These are phyloP conservation scores for Nomada hirtipes DNA, from an alignment of 2,888 invertebrate genomes.

Conservation along the genomic window DNA sequence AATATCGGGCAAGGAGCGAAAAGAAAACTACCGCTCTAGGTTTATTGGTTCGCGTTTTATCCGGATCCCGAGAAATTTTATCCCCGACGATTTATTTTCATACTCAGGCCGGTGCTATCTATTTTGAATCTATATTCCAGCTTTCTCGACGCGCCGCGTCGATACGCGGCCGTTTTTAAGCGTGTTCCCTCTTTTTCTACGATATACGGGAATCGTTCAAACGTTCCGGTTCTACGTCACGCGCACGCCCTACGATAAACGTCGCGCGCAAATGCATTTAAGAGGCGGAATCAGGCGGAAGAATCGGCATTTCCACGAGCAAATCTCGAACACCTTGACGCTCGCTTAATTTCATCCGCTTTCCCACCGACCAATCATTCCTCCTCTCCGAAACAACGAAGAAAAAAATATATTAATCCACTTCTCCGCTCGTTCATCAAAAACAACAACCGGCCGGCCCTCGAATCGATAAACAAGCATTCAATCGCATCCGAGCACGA, in stretches of 20 bases:
- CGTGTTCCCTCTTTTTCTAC: not conserved
- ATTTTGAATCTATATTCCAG: conserved; percentile 23
- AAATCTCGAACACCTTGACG: conserved; percentile 51
- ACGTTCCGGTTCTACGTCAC: conserved; percentile 46
- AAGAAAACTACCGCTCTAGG: not conserved
- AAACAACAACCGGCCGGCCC: not conserved
- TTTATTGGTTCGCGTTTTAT: conserved; percentile 31
- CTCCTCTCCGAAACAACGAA: too few species aligned
- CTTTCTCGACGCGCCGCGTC: conserved; percentile 16
- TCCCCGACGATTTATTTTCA: conserved; percentile 35
- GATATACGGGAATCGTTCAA: conserved; percentile 35
- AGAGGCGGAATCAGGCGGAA: conserved; percentile 35
- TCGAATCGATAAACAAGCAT: not conserved
- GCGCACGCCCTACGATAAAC: conserved; percentile 61
- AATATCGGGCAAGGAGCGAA: not conserved
- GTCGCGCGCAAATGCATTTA: conserved; percentile 61
- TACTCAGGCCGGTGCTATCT: conserved; percentile 10
- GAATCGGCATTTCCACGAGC: conserved; percentile 48
- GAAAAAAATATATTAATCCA: not conserved
- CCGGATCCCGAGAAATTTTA: conserved; percentile 20
- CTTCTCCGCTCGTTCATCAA: not conserved
- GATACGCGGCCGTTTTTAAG: conserved; percentile 36
- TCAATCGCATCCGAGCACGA: not conserved
- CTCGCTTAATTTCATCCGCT: conserved; percentile 21
- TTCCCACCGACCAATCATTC: not conserved